Base-by-base conservation (phyloP, 1,140 invertebrate species). In the Megalonaias nervosa region DNA sequence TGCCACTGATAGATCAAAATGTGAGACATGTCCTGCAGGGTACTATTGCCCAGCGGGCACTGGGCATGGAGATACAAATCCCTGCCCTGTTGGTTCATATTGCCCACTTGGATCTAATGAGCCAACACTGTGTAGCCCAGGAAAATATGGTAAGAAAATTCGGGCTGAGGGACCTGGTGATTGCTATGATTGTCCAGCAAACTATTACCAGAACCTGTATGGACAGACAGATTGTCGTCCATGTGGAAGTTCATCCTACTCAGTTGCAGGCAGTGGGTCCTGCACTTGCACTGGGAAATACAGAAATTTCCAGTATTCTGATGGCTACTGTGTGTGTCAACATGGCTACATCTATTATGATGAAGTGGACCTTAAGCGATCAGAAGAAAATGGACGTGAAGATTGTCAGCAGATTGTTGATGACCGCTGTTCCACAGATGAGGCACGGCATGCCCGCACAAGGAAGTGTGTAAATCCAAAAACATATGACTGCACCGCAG, bases 1-100 rank as follows among this genome's bases (percentile, higher is more conserved):
- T 72, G 71, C 82, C 58, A 85, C 87, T 31, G 82, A 84, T 23
- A 66, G 87, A 15, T 68, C 75, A 14, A 21, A 67, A 15, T 90
- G 89, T 72, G 73, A 83, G 56, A 73, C 84, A 3, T 90, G 89
- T 71, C 89, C 88, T 9, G 82, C 82, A 21, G 89, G 89, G 9
- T 90, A 85, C 75, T 89, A 87, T 77, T 90, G 89, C 72, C 88
- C 88, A 14, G 82, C 59, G n/a, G 87, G 86, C 16, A 89, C 88
- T 9, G 83, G 82, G 13, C 79, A 88, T 80, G 85, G 84, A 38
- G 82, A 85, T 17, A 67, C 79, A 14, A 83, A 87, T 58, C 83
- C 85, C 17, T 90, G 89, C 71, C 82, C 84, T 16, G 77, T 81
- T 38, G 88, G 89, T 5, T 87, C 82, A 17, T 90, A 89, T 75